Evolutionary conservation across 2,888 invertebrate genomes (phyloP).

Genomic region (Isotomurus palustris): DNA sequence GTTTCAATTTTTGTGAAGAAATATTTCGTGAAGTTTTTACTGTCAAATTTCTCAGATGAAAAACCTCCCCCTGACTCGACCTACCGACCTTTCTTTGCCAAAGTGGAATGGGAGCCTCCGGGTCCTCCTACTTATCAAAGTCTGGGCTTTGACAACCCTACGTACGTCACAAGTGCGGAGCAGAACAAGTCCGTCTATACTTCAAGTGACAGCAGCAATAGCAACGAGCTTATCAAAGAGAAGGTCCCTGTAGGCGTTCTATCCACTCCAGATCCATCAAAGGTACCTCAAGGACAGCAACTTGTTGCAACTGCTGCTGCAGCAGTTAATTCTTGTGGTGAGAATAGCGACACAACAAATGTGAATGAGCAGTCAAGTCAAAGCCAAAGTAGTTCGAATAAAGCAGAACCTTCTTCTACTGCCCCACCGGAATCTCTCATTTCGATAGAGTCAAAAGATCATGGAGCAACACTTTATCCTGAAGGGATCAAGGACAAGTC

Average conservation of each 20-base stretch:
- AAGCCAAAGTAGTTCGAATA: neutral
- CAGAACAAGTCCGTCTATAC: neutral
- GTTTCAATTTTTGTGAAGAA: neutral
- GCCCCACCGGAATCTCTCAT: conserved; percentile 17
- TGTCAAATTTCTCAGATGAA: neutral
- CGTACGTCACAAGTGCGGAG: neutral
- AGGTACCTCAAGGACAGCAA: neutral
- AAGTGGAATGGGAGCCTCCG: neutral
- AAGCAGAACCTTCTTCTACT: neutral
- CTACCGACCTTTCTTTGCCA: neutral
- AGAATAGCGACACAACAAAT: too few relatives aligned
- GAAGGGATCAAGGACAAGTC: neutral
- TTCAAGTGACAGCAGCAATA: neutral
- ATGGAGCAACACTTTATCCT: neutral
- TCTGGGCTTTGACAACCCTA: neutral
- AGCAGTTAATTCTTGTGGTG: too few relatives aligned
- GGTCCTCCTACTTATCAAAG: neutral
- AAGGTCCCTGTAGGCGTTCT: neutral
- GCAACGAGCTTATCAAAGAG: neutral
- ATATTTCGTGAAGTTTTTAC: neutral
- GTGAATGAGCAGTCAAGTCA: too few relatives aligned
- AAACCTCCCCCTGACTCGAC: neutral
- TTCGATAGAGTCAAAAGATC: conserved; percentile 13
- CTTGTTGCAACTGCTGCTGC: too few relatives aligned
- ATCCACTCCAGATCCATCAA: neutral